Percentiles rank a stretch among this genome's conserved stretches.
phyloP scores from a whole-genome alignment of 2,113 vertebrate genomes.

The Sakesphorus luctuosus region DNA sequence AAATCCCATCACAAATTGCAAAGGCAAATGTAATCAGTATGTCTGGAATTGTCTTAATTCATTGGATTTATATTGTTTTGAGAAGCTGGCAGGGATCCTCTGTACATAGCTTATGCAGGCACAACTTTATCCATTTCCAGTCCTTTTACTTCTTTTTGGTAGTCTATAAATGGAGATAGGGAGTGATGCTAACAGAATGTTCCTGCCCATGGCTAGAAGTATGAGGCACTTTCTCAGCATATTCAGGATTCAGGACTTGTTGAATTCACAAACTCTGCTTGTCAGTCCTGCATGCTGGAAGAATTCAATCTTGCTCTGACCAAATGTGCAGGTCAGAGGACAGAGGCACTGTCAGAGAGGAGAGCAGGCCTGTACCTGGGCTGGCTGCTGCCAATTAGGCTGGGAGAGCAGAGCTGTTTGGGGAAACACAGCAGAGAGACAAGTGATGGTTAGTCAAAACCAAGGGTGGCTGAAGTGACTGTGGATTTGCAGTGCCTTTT shows the following conservation, averaged over 20 bases:
- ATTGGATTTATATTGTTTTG: background rate
- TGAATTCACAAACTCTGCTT: background rate
- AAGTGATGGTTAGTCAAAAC: background rate
- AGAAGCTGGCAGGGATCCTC: background rate
- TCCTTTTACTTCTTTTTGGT: background rate
- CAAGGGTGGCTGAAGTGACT: background rate
- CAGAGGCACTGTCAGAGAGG: background rate
- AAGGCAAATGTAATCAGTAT: constrained; percentile 27
- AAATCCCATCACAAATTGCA: constrained; percentile 49
- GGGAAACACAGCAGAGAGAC: background rate
- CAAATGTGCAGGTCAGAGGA: background rate
- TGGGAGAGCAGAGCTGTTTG: background rate
- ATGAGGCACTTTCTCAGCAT: background rate
- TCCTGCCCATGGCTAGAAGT: background rate
- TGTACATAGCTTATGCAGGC: background rate
- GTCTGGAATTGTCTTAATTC: constrained; percentile 53
- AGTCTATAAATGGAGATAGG: background rate
- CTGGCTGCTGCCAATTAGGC: background rate
- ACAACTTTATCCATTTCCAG: background rate
- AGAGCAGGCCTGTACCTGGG: background rate
- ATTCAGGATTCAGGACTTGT: background rate
- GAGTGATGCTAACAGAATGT: background rate
- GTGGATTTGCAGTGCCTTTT: background rate
- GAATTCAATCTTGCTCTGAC: background rate
- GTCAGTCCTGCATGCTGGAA: background rate